phyloP scores from a whole-genome alignment of 1,140 invertebrate species.

The Trichogramma pretiosum region DNA sequence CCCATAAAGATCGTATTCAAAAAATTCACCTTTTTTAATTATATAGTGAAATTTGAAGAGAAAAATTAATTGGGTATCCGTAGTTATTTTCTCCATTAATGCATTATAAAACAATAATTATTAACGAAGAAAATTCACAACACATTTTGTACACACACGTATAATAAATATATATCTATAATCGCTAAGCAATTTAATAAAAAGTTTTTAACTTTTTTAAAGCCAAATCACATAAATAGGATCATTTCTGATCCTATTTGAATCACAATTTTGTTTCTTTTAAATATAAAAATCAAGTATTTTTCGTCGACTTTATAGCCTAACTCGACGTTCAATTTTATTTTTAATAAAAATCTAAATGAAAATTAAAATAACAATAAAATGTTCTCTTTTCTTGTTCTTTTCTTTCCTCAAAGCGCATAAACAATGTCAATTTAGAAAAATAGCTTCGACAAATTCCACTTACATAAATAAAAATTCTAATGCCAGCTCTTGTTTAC shows the following conservation, averaged over 20 bases:
- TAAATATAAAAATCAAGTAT: no score
- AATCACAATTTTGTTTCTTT: constrained; percentile 9
- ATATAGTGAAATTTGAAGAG: no score
- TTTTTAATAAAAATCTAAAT: background rate
- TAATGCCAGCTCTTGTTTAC: no score
- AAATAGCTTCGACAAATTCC: no score
- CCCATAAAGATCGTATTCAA: background rate
- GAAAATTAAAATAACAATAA: background rate
- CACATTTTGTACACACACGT: constrained; percentile 7
- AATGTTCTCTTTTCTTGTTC: background rate
- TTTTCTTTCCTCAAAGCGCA: background rate
- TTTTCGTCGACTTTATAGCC: no score
- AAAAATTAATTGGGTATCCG: no score
- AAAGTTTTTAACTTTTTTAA: constrained; percentile 9
- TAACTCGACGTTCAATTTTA: background rate
- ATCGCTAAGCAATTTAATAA: constrained; percentile 9
- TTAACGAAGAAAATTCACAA: constrained; percentile 11
- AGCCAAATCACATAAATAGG: constrained; percentile 2
- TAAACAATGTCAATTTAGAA: no score
- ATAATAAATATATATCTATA: no score
- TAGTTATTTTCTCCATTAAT: no score
- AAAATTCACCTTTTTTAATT: constrained; percentile 6
- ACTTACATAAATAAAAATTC: no score
- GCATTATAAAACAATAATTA: no score
- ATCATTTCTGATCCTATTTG: background rate